Conservation (phyloP, 2,113 vertebrate genomes). For the Myotis yumanensis region DNA sequence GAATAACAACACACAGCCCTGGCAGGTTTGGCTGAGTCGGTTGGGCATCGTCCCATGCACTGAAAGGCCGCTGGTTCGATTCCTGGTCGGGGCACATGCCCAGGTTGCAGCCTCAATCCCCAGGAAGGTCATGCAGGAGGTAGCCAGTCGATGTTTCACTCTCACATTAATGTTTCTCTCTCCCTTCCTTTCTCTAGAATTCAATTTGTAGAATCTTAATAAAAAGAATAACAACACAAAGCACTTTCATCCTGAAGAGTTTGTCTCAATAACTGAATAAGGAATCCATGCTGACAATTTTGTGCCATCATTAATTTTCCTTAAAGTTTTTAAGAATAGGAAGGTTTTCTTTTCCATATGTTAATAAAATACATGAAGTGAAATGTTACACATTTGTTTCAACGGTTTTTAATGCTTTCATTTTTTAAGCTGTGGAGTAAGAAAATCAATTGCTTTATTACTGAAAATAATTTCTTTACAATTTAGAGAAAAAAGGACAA, state of each 20-base stretch:
- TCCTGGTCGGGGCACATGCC: no score
- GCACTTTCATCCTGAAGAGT: neutral
- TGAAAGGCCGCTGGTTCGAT: no score
- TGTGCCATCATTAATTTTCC: neutral
- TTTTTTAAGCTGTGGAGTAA: slow-evolving; percentile 33
- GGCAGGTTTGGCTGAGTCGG: no score
- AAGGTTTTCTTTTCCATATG: neutral
- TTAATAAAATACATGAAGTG: neutral
- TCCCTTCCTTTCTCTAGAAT: no score
- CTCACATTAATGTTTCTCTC: no score
- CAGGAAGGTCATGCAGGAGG: no score
- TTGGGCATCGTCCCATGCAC: no score
- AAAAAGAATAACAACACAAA: neutral
- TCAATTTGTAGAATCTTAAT: no score
- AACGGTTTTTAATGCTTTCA: neutral
- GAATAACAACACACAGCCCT: neutral
- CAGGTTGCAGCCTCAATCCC: no score
- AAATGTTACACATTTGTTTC: neutral
- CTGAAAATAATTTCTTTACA: slow-evolving; percentile 8
- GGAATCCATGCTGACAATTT: neutral
- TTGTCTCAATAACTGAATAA: neutral
- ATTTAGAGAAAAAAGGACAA: slow-evolving; percentile 16
- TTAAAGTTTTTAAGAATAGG: slow-evolving; percentile 7
- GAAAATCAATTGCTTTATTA: slow-evolving; percentile 3
- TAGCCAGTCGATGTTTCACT: no score